phyloP scores from a whole-genome alignment of 2,888 invertebrate genomes.

The Leptogaster cylindrica region DNA sequence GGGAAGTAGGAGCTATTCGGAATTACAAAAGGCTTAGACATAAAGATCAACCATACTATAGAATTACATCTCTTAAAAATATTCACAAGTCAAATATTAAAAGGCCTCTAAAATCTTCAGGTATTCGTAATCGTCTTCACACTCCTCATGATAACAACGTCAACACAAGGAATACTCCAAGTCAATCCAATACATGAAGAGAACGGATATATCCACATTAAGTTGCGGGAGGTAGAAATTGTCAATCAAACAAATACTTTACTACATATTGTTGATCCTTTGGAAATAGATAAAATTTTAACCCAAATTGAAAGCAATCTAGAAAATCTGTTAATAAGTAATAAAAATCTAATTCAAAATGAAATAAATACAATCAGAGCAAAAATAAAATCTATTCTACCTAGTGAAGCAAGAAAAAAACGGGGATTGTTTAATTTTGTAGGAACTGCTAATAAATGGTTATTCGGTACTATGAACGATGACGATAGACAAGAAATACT shows the following conservation, averaged over 20 bases:
- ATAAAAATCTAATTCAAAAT: conserved; percentile 17
- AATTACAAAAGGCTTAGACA: conserved; percentile 40
- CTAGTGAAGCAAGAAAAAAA: conserved; percentile 32
- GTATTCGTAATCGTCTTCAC: conserved; percentile 9
- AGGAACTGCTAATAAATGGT: conserved; percentile 41
- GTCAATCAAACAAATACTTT: background rate
- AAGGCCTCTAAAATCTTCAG: conserved; percentile 41
- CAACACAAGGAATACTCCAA: conserved; percentile 2
- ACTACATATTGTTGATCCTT: conserved; percentile 41
- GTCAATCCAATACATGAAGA: conserved; percentile 32
- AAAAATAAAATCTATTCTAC: conserved; percentile 43
- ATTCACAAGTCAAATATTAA: conserved; percentile 44
- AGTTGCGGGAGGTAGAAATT: conserved; percentile 20
- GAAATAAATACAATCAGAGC: conserved; percentile 43
- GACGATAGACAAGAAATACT: conserved; percentile 41
- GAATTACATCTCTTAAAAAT: conserved; percentile 33
- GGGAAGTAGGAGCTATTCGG: conserved; percentile 28
- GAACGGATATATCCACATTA: conserved; percentile 15
- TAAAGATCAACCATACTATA: conserved; percentile 41
- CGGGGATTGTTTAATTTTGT: conserved; percentile 44
- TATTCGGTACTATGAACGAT: conserved; percentile 43
- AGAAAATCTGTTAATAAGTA: conserved; percentile 28
- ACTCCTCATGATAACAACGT: background rate
- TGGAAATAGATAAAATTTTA: conserved; percentile 23
- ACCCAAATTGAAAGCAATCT: conserved; percentile 37